These are phyloP conservation scores for Acrobasis repandana DNA, from an alignment of 2,888 invertebrate species.

Conservation along the genomic window DNA sequence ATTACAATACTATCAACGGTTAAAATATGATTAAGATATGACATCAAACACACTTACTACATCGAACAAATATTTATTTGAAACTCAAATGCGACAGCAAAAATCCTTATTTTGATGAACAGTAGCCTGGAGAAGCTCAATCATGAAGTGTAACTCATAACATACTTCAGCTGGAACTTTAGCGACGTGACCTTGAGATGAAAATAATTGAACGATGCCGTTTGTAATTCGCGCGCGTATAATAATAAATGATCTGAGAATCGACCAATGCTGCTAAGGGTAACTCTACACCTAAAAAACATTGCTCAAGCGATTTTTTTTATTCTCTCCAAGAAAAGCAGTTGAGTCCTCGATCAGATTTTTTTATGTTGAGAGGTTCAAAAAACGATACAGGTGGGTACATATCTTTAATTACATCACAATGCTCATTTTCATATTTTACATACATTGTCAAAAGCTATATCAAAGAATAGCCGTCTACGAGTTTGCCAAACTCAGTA, in stretches of 20 bases:
- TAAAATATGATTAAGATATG: too few species aligned
- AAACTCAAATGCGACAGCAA: too few species aligned
- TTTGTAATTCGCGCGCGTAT: not conserved
- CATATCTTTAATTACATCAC: too few species aligned
- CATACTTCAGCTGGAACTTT: constrained; percentile 8
- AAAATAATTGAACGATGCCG: constrained; percentile 10
- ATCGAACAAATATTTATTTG: too few species aligned
- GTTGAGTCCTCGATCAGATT: not conserved
- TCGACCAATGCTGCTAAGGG: constrained; percentile 5
- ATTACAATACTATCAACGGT: too few species aligned
- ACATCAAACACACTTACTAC: too few species aligned
- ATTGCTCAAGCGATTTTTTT: not conserved
- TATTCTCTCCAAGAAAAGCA: not conserved
- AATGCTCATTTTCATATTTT: too few species aligned
- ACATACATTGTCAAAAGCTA: too few species aligned
- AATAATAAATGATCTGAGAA: constrained; percentile 15
- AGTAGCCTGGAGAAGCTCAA: not conserved
- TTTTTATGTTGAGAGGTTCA: not conserved
- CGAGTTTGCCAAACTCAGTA: too few species aligned
- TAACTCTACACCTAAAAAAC: not conserved
- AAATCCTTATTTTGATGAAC: not conserved
- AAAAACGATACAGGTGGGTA: too few species aligned
- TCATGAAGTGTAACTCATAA: not conserved
- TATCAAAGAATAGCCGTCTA: too few species aligned
- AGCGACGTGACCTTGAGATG: constrained; percentile 9